Evolutionary conservation across 1,140 invertebrate species (phyloP), one percentile per base, ranked within the genome.

Genomic region (Babylonia areolata): DNA sequence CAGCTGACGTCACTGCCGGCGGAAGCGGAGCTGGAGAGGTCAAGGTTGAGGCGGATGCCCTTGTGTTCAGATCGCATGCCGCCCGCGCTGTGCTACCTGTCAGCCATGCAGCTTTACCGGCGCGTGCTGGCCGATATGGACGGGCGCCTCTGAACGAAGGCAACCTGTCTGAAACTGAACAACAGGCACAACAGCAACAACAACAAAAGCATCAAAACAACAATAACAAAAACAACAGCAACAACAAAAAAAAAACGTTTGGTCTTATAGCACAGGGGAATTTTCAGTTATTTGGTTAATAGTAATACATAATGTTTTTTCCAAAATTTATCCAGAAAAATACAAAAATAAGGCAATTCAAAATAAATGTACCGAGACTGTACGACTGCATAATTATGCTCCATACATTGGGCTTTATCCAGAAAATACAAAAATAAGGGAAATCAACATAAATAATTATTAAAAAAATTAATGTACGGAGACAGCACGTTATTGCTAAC

Each of bases 61-160:
- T 39, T 84, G 82, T 84, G 82, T 73, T 40, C 69, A 71, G 82
- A 84, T 20, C 23, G 46, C 37, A 73, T 84, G 58, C 20, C 82
- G 64, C 64, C 69, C 82, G 37, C 69, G 9, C 17, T 23, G 28
- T 84, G 82, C 31, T 84, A 73, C 82, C 54, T 40, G 23, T 23
- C 40, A 2, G 39, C 64, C n/a, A 84, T 33, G 40, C 17, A 33
- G 12, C 11, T 84, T n/a, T 84, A 84, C 39, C 39, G 40, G 35
- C 39, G 37, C 23, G 69, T 84, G 37, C 58, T 84, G 64, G 37
- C 20, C 6, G 64, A 73, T n/a, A 23, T 75, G 23, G 17, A 73
- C 35, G 46, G 37, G 82, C 58, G 20, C 35, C 46, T 39, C 2
- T 79, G 77, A 79, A 11, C 37, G 9, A 23, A 33, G 3, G 0